Evolutionary conservation across 2,888 invertebrate species (phyloP), one percentile per base, ranked within the genome.

Genomic region (Tetrapedia diversipes): DNA sequence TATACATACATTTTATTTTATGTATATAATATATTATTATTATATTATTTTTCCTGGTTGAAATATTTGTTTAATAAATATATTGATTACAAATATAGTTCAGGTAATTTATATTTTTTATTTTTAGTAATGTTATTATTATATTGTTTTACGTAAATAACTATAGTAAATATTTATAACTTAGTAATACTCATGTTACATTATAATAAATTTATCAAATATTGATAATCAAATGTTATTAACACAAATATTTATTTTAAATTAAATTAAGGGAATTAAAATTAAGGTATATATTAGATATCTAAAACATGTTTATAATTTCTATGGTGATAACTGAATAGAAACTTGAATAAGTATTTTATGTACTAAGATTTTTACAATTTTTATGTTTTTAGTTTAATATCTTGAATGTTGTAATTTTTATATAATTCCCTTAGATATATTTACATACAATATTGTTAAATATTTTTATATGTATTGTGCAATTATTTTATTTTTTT

Each of bases 331-430:
- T 14, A 29, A 14, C 16, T 10, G 4, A 16, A 22, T 22, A 47
- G 22, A 16, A 22, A 6, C 47, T 34, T 32, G 8, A 22, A 37
- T 14, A 14, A 29, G 19, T 8, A 53, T 64, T 53, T 14, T 43
- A 32, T 32, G 8, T 10, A 0, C 14, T 49, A 6, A 43, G 7
- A 6, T 63, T 61, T 29, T 47, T 29, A 10, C 8, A 47, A 34
- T 11, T 32, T 61, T 47, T 47, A 7, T 45, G 34, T 34, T 14
- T 41, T 22, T 2, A 32, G 6, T 47, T 27, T 24, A 49, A 19
- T 63, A 39, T 39, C 19, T 39, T 51, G 39, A 19, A 27, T 56
- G 45, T n/a, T 65, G 27, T 37, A 56, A 45, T 24, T 45, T 37
- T 49, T 66, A 27, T 59, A 49, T 6, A 47, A 34, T 6, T 19